These are phyloP conservation scores for Eulemur macaco DNA, from an alignment of 2,113 vertebrate genomes.

Conservation along the genomic window DNA sequence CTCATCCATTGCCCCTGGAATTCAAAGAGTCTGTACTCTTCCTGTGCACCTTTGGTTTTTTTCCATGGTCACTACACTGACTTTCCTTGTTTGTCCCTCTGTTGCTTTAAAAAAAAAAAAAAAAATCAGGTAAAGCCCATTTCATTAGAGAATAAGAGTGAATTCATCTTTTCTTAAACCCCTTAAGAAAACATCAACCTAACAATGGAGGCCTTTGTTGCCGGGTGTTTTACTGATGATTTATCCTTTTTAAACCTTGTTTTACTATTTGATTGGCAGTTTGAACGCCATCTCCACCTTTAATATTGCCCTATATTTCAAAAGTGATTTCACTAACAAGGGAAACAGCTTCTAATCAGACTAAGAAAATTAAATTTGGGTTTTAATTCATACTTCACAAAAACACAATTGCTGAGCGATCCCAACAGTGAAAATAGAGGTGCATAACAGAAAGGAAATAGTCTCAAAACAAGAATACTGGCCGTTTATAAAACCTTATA, in stretches of 20 bases:
- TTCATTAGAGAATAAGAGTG: conserved; percentile 52
- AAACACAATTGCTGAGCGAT: not conserved
- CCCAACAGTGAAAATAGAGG: not conserved
- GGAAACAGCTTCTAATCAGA: not conserved
- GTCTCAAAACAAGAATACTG: conserved; percentile 47
- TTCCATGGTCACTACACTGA: not conserved
- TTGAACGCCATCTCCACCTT: conserved; percentile 1
- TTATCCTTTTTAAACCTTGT: not conserved
- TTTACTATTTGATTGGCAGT: conserved; percentile 27
- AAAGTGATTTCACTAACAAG: conserved; percentile 40
- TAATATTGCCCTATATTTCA: not conserved
- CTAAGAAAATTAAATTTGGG: conserved; percentile 42
- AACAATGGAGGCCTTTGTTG: conserved; percentile 40
- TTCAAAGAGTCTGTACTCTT: not conserved
- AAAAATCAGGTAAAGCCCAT: not conserved
- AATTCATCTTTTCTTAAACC: conserved; percentile 46
- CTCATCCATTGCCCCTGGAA: not conserved
- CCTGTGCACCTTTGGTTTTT: not conserved
- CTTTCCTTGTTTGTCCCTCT: conserved; percentile 32
- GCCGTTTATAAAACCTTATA: conserved; percentile 60
- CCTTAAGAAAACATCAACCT: conserved; percentile 13
- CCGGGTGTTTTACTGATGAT: not conserved
- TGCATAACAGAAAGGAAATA: conserved; percentile 42
- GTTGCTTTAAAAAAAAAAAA: not conserved
- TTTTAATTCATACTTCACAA: conserved; percentile 39